phyloP scores from a whole-genome alignment of 2,888 invertebrate genomes.

The Pseudanteris insignis region DNA sequence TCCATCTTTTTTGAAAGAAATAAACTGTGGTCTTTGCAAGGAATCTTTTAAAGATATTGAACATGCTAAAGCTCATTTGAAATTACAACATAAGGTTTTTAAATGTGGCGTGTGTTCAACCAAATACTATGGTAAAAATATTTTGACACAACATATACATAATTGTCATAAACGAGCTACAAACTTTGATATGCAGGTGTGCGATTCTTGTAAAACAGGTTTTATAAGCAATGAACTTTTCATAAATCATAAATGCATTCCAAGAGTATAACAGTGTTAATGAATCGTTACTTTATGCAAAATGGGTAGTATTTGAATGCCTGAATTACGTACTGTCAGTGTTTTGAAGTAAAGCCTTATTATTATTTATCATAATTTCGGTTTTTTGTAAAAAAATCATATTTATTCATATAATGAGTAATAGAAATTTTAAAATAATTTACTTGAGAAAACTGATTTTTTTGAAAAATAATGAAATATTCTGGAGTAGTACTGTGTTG shows the following conservation, averaged over 20 bases:
- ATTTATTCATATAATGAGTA: too few relatives aligned
- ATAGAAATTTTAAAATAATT: too few relatives aligned
- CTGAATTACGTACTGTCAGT: too few relatives aligned
- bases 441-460: too few relatives aligned
- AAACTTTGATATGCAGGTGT: conserved; percentile 17
- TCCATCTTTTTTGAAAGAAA: conserved; percentile 14
- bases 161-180: conserved; percentile 8
- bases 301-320: too few relatives aligned
- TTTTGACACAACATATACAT: conserved; percentile 27
- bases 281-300: too few relatives aligned
- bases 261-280: background rate
- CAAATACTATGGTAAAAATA: conserved; percentile 31
- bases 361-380: too few relatives aligned
- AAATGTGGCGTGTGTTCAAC: conserved; percentile 34
- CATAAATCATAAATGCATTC: conserved; percentile 18
- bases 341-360: too few relatives aligned
- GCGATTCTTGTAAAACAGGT: conserved; percentile 36
- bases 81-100: conserved; percentile 23
- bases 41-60: conserved; percentile 25
- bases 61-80: conserved; percentile 24
- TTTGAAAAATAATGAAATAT: too few relatives aligned
- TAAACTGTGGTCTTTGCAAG: conserved; percentile 36
- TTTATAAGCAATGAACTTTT: conserved; percentile 4
- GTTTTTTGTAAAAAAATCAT: too few relatives aligned
- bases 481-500: too few relatives aligned